A percentile compares a stretch with the other conserved stretches of the same genome.
Evolutionary conservation across 2,797 vertebrate genomes (phyloP).

Genomic region (Yasuhikotakia modesta): DNA sequence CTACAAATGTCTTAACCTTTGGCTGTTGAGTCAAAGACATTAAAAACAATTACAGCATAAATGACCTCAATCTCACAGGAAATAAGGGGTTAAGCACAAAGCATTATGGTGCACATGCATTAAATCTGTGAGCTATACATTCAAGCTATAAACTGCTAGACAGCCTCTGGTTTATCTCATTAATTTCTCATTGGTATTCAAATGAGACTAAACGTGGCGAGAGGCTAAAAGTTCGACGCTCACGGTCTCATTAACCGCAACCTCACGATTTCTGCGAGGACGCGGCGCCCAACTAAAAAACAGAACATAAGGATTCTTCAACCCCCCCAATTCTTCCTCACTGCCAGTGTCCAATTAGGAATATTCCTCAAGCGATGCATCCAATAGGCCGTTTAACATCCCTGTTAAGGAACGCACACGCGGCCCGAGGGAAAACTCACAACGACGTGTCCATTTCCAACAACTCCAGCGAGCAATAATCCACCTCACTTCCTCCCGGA

Average conservation of each 20-base stretch:
- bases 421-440: neutral
- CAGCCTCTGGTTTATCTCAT: neutral
- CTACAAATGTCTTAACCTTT: too few species aligned
- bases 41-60: too few species aligned
- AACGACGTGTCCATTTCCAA: neutral
- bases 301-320: conserved; percentile 8
- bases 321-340: neutral
- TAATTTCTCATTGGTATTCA: conserved; percentile 37
- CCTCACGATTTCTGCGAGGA: conserved; percentile 6
- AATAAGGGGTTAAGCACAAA: too few species aligned
- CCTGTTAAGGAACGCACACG: conserved; percentile 1
- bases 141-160: neutral
- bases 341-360: conserved; percentile 1
- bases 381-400: conserved; percentile 13
- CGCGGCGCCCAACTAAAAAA: neutral
- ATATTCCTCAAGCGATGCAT: neutral
- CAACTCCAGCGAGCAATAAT: neutral
- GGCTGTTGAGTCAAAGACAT: too few species aligned
- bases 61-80: too few species aligned
- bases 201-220: conserved; percentile 1
- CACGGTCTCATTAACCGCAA: conserved; percentile 15
- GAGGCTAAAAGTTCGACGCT: conserved; percentile 26
- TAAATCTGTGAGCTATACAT: too few species aligned
- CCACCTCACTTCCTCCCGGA: neutral
- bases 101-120: too few species aligned